These are phyloP conservation scores for Euura lappo DNA, from an alignment of 1,140 invertebrate species.

Conservation along the genomic window DNA sequence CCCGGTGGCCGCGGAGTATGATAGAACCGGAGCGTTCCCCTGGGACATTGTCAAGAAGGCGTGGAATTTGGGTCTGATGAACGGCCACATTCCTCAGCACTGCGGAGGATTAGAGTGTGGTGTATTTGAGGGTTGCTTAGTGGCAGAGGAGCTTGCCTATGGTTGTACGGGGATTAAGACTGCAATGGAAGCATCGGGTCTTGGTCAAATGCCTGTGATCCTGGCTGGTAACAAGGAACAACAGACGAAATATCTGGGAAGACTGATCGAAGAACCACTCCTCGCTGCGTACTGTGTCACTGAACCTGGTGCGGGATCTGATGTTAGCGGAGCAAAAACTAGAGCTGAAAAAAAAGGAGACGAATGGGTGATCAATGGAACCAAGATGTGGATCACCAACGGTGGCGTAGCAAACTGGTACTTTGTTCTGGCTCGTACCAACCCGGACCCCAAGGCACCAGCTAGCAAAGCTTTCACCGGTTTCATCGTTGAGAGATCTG, in stretches of 20 bases:
- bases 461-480: conserved; percentile 93
- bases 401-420: conserved; percentile 97
- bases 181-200: conserved; percentile 85
- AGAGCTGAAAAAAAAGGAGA: conserved; percentile 93
- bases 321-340: conserved; percentile 90
- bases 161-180: conserved; percentile 95
- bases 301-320: conserved; percentile 91
- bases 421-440: conserved; percentile 93
- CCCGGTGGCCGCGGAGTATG: conserved; percentile 88
- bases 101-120: conserved; percentile 80
- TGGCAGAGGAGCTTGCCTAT: conserved; percentile 91
- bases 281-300: conserved; percentile 95
- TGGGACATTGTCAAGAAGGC: conserved; percentile 96
- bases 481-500: conserved; percentile 93
- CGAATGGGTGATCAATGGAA: conserved; percentile 94
- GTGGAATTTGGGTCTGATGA: conserved; percentile 87
- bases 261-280: conserved; percentile 84
- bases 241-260: conserved; percentile 91
- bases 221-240: conserved; percentile 86
- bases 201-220: conserved; percentile 90
- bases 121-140: conserved; percentile 83
- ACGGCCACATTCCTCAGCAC: conserved; percentile 81
- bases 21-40: conserved; percentile 91
- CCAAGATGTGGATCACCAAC: conserved; percentile 99
- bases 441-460: conserved; percentile 91